These are phyloP conservation scores for Sternarchorhynchus goeldii DNA, from an alignment of 2,797 vertebrate genomes.

Conservation along the genomic window DNA sequence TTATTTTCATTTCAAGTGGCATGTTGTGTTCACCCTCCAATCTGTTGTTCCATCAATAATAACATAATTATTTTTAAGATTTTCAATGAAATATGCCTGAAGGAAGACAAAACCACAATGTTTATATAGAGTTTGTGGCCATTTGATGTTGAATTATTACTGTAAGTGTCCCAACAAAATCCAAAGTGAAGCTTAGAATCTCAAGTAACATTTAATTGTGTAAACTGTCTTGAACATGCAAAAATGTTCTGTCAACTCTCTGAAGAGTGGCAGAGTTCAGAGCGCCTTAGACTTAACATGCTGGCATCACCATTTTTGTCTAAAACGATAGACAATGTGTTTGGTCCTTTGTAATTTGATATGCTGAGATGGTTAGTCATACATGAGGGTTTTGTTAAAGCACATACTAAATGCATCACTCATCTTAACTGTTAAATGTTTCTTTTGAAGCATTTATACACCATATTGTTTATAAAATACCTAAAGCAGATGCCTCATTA, in stretches of 20 bases:
- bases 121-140: not conserved
- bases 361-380: not conserved
- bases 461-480: slow-evolving; percentile 9
- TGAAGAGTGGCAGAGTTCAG: not conserved
- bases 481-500: not conserved
- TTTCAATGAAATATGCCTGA: no score
- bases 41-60: not conserved
- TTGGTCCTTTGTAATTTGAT: not conserved
- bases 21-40: no score
- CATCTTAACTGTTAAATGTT: slow-evolving; percentile 2
- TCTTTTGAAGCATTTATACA: not conserved
- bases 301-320: no score
- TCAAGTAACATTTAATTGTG: not conserved
- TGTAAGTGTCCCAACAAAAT: not conserved
- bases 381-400: not conserved
- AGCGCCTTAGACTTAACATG: not conserved
- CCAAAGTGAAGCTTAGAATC: not conserved
- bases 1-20: not conserved
- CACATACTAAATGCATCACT: not conserved
- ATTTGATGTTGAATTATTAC: not conserved
- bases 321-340: no score
- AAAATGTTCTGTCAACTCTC: not conserved
- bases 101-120: not conserved
- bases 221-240: not conserved
- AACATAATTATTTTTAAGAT: not conserved